Conservation (phyloP, 2,113 vertebrate genomes). For the Apeltes quadracus region DNA sequence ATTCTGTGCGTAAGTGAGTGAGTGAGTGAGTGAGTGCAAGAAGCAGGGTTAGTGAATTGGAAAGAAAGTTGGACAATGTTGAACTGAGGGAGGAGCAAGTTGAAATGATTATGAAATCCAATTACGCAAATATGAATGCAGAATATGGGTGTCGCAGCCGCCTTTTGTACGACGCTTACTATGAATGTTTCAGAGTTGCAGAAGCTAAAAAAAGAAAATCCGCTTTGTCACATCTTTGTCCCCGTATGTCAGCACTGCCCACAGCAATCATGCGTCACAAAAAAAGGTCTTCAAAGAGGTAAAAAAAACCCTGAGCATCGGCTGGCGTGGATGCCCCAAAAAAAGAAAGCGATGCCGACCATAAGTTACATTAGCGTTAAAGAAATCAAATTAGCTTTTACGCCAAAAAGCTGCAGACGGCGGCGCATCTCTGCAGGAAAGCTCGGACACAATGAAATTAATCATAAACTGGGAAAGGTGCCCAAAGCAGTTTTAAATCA, state of each 20-base stretch:
- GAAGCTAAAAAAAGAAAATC: conserved; percentile 5
- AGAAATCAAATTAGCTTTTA: conserved; percentile 46
- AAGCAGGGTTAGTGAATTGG: background rate
- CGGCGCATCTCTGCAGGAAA: conserved; percentile 56
- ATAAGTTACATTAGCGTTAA: conserved; percentile 32
- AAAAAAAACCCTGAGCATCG: conserved; percentile 22
- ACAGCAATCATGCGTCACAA: conserved; percentile 27
- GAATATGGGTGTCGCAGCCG: background rate
- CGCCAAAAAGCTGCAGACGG: conserved; percentile 48
- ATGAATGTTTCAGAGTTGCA: conserved; percentile 11
- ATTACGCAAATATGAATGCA: conserved; percentile 5
- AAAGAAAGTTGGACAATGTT: background rate
- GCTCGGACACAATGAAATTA: conserved; percentile 64
- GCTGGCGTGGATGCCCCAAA: conserved; percentile 2
- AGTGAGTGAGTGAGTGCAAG: conserved; percentile 4
- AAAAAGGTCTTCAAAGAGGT: conserved; percentile 19
- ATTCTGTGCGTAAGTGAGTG: background rate
- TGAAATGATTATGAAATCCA: conserved; percentile 10
- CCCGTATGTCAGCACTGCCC: conserved; percentile 60
- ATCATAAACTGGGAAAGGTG: conserved; percentile 61
- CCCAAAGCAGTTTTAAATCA: conserved; percentile 66
- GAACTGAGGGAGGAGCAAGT: conserved; percentile 12
- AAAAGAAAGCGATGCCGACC: background rate
- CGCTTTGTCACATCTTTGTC: conserved; percentile 51
- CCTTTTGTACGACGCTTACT: background rate